Evolutionary conservation across 2,888 invertebrate species (phyloP).

Genomic region (Euproctis similis): DNA sequence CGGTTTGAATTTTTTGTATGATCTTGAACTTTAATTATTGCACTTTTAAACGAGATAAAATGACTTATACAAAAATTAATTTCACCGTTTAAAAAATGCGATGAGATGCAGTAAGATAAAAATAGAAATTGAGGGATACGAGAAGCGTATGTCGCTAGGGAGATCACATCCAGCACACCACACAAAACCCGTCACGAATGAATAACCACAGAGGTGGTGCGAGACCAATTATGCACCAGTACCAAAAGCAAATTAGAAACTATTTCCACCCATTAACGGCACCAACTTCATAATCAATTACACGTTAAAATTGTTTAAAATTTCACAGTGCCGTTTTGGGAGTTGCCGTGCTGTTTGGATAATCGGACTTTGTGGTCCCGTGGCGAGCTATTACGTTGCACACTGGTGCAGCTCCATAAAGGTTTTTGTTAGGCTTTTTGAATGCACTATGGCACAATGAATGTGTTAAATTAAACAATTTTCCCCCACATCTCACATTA

Average conservation of each 20-base stretch:
- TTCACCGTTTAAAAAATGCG: constrained; percentile 7
- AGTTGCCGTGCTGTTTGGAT: constrained; percentile 65
- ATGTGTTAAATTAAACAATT: no score
- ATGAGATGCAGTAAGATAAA: constrained; percentile 11
- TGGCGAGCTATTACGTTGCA: constrained; percentile 62
- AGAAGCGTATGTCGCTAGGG: constrained; percentile 34
- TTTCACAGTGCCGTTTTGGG: constrained; percentile 68
- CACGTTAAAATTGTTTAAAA: constrained; percentile 72
- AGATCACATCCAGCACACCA: constrained; percentile 34
- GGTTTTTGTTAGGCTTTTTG: constrained; percentile 60
- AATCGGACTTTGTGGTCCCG: constrained; percentile 75
- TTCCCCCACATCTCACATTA: no score
- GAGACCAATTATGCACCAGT: constrained; percentile 64
- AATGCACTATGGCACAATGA: constrained; percentile 57
- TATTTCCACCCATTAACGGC: constrained; percentile 72
- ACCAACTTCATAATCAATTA: constrained; percentile 76
- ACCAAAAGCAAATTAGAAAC: constrained; percentile 72
- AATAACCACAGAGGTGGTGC: constrained; percentile 61
- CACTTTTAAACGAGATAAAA: constrained; percentile 27
- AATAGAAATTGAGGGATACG: constrained; percentile 8
- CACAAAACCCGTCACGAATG: constrained; percentile 54
- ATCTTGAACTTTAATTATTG: constrained; percentile 17
- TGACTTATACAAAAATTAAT: no score
- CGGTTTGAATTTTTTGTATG: no score
- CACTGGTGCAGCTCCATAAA: constrained; percentile 54